phyloP scores from a whole-genome alignment of 2,888 invertebrate species.

The Muschampia plurimacula region DNA sequence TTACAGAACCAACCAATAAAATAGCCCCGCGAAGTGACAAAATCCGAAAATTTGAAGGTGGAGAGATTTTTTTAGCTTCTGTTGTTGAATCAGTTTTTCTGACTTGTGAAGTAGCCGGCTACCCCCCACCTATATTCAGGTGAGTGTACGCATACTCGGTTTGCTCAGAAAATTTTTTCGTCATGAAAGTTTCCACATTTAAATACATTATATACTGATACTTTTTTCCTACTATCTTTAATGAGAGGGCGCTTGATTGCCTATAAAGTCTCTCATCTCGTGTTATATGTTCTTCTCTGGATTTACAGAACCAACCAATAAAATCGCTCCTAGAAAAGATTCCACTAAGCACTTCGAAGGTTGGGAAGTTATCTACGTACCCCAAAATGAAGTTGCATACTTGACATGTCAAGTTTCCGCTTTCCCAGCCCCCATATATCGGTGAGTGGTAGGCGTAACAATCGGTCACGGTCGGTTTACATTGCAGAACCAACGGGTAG shows the following conservation, averaged over 20 bases:
- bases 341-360: conserved; percentile 86
- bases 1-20: conserved; percentile 89
- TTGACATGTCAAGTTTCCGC: conserved; percentile 89
- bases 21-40: conserved; percentile 86
- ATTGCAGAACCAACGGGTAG: conserved; percentile 90
- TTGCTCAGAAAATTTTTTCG: neutral
- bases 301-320: conserved; percentile 85
- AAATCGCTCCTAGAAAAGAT: conserved; percentile 87
- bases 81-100: conserved; percentile 69
- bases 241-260: neutral
- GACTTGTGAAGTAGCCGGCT: conserved; percentile 84
- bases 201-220: conserved; percentile 23
- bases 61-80: conserved; percentile 74
- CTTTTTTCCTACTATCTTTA: conserved; percentile 1
- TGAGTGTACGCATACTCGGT: conserved; percentile 53
- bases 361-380: conserved; percentile 86
- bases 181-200: neutral
- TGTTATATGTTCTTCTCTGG: conserved; percentile 31
- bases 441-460: conserved; percentile 83
- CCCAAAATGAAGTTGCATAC: conserved; percentile 80
- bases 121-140: conserved; percentile 83
- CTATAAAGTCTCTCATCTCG: conserved; percentile 11
- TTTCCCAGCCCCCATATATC: conserved; percentile 89
- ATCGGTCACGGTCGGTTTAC: conserved; percentile 64
- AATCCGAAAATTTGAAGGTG: conserved; percentile 69